These are phyloP conservation scores for Sinocyclocheilus grahami DNA, from an alignment of 2,113 vertebrate species.

Conservation along the genomic window DNA sequence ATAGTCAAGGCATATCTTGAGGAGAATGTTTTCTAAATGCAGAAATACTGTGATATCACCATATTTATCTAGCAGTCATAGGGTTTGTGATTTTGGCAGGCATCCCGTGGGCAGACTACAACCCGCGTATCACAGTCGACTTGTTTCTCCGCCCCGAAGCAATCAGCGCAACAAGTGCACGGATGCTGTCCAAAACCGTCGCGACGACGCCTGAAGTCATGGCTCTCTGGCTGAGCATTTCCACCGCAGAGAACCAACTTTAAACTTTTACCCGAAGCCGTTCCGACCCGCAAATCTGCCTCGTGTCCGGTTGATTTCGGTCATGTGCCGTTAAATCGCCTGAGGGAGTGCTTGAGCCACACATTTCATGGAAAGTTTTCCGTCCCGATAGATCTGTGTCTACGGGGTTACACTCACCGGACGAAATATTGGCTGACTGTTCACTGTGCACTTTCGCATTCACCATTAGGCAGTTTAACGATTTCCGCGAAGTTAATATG, in stretches of 20 bases:
- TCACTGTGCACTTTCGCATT: conserved; percentile 19
- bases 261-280: neutral
- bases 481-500: conserved; percentile 60
- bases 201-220: conserved; percentile 52
- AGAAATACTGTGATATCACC: neutral
- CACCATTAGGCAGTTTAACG: conserved; percentile 6
- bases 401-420: neutral
- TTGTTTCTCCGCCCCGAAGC: conserved; percentile 54
- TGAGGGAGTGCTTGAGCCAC: neutral
- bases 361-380: conserved; percentile 8
- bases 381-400: neutral
- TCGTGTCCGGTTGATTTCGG: neutral
- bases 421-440: neutral
- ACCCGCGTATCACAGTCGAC: conserved; percentile 5
- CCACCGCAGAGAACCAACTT: neutral
- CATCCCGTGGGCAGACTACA: conserved; percentile 13
- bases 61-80: neutral
- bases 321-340: neutral
- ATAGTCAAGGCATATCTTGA: neutral
- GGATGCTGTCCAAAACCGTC: conserved; percentile 61
- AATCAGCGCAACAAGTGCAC: conserved; percentile 79
- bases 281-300: neutral
- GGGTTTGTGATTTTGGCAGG: neutral
- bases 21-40: neutral
- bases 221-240: neutral